Evolutionary conservation across 2,888 invertebrate genomes (phyloP), one percentile per base, ranked within the genome.

Genomic region (Parnassius orleans): DNA sequence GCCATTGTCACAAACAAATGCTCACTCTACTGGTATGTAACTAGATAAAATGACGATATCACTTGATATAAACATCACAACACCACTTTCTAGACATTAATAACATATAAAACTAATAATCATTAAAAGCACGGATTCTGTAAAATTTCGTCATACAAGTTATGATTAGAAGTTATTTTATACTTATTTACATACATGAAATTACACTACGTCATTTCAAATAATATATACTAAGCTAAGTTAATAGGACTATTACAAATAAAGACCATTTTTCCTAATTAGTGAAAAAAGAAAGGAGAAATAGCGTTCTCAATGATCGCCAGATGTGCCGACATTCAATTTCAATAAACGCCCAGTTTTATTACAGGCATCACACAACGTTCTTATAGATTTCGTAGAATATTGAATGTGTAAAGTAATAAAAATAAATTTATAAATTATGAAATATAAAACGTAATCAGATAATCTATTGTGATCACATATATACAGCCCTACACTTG

Each of bases 1-100:
- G 96, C 95, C 96, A 96, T 96, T 78, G 83, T 89, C 66, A 58
- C 65, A 66, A 68, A 65, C 63, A 33, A 33, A 33, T 72, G 72
- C 77, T 79, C 80, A 82, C 80, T 83, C 75, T 71, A 76, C 74
- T 67, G 66, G 72, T 68, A 71, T 75, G 77, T 77, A 79, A 76
- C 68, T 74, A 72, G 72, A 71, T 71, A 73, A 75, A 76, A 73
- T 69, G 72, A 68, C 71, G 72, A 72, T 72, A 75, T 78, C 78
- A 83, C 78, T 81, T 79, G 73, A 67, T 73, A 78, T 76, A 81
- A 77, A 81, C 89, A 90, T 90, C 86, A 90, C 90, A 87, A 86
- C 73, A 72, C 71, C 54, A 66, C 50, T 61, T 65, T 62, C 57
- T 66, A 64, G 64, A 53, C 14, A 57, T 57, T 53, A 61, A 64